Conservation (phyloP, 2,888 invertebrate species). For the Mongoloraphidia duomilia region DNA sequence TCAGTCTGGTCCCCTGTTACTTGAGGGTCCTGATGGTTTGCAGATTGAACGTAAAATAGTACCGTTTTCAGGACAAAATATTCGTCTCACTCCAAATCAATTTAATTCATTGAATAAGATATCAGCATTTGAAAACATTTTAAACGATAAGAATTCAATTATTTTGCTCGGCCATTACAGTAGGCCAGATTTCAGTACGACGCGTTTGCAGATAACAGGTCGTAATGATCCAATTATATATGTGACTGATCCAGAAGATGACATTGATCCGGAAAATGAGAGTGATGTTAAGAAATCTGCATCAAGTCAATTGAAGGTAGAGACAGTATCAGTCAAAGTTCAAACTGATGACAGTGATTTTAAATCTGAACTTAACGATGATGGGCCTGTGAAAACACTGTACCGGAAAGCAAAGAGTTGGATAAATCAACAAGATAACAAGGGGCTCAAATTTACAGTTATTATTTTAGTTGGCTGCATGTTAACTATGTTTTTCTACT, state of each 20-base stretch:
- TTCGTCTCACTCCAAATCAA: background rate
- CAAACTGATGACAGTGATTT: background rate
- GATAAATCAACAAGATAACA: conserved; percentile 64
- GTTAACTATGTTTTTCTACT: conserved; percentile 60
- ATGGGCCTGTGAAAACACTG: conserved; percentile 17
- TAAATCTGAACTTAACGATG: conserved; percentile 1
- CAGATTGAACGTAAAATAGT: conserved; percentile 19
- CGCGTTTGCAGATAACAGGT: conserved; percentile 26
- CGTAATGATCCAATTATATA: conserved; percentile 19
- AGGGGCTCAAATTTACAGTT: conserved; percentile 52
- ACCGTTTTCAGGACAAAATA: conserved; percentile 13
- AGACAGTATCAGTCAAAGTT: background rate
- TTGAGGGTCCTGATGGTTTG: conserved; percentile 51
- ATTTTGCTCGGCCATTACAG: conserved; percentile 54
- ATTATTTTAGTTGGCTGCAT: conserved; percentile 53
- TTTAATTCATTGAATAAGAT: background rate
- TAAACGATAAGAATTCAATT: conserved; percentile 20
- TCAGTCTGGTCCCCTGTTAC: conserved; percentile 50
- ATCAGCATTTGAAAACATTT: conserved; percentile 23
- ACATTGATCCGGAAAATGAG: conserved; percentile 20
- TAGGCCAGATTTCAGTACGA: conserved; percentile 42
- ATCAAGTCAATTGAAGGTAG: background rate
- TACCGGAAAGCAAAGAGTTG: conserved; percentile 38
- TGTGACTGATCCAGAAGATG: conserved; percentile 24
- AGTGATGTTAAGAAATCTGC: background rate